phyloP scores from a whole-genome alignment of 2,888 invertebrate species.

The Plagodis dolabraria region DNA sequence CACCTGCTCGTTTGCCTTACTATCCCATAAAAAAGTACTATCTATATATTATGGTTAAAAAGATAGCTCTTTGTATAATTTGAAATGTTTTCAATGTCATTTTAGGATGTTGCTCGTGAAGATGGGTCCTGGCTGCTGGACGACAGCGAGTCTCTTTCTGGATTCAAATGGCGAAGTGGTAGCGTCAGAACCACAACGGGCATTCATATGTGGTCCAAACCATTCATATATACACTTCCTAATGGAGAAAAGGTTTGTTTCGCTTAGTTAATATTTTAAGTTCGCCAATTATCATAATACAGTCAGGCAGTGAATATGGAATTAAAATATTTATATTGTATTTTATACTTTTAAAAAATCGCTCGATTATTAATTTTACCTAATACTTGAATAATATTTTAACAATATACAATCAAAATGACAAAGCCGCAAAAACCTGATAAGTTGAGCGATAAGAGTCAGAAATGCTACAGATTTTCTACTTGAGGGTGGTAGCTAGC shows the following conservation, averaged over 20 bases:
- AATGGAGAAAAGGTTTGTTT: not conserved
- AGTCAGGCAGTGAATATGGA: not conserved
- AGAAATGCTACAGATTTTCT: not conserved
- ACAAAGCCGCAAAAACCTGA: too few species aligned
- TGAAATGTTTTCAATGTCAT: too few species aligned
- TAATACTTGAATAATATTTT: too few species aligned
- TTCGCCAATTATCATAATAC: not conserved
- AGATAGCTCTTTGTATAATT: too few species aligned
- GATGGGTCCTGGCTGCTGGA: slow-evolving; percentile 30
- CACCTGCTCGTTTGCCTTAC: too few species aligned
- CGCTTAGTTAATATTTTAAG: not conserved
- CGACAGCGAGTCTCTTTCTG: slow-evolving; percentile 67
- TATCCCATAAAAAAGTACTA: too few species aligned
- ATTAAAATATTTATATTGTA: not conserved
- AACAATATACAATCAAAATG: too few species aligned
- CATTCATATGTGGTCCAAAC: not conserved
- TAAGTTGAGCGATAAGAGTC: too few species aligned
- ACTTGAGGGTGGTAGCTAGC: too few species aligned
- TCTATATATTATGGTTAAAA: too few species aligned
- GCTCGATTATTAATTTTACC: too few species aligned
- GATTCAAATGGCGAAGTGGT: slow-evolving; percentile 97
- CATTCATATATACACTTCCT: not conserved
- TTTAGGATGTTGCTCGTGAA: slow-evolving; percentile 2
- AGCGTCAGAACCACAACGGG: slow-evolving; percentile 19
- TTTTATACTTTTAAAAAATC: not conserved